Evolutionary conservation across 2,888 invertebrate genomes (phyloP).

Genomic region (Dynastes hyllus): DNA sequence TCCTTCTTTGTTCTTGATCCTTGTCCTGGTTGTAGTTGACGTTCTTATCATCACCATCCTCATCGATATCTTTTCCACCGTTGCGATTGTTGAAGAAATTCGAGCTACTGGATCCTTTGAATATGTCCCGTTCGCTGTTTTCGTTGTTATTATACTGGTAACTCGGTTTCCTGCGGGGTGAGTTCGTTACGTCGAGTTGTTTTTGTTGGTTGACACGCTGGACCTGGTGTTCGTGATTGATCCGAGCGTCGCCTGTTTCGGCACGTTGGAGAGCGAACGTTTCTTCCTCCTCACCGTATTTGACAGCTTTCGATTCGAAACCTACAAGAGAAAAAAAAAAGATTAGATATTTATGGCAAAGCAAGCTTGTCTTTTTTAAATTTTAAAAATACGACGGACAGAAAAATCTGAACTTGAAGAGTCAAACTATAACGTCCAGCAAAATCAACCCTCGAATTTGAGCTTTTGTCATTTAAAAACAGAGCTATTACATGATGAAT

Average conservation of each 20-base stretch:
- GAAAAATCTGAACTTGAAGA: no score
- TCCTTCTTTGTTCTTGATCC: constrained; percentile 69
- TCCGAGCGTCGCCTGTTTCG: constrained; percentile 76
- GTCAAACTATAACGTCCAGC: no score
- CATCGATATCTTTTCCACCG: constrained; percentile 75
- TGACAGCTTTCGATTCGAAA: constrained; percentile 80
- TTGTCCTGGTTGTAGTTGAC: constrained; percentile 70
- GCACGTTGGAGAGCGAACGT: constrained; percentile 83
- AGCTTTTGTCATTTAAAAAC: no score
- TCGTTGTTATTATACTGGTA: constrained; percentile 63
- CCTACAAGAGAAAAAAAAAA: constrained; percentile 64
- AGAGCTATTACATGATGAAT: no score
- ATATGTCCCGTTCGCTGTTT: constrained; percentile 73
- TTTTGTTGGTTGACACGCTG: constrained; percentile 69
- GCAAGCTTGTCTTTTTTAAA: not conserved
- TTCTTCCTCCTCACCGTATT: constrained; percentile 79
- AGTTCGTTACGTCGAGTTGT: constrained; percentile 58
- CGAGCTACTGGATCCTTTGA: constrained; percentile 82
- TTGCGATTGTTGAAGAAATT: constrained; percentile 83
- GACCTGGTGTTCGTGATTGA: constrained; percentile 68
- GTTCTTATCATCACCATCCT: constrained; percentile 71
- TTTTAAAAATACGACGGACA: no score
- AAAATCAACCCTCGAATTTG: no score
- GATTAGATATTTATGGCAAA: not conserved
- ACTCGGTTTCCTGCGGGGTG: constrained; percentile 54